phyloP scores from a whole-genome alignment of 2,113 vertebrate species.

The Oryzias javanicus region DNA sequence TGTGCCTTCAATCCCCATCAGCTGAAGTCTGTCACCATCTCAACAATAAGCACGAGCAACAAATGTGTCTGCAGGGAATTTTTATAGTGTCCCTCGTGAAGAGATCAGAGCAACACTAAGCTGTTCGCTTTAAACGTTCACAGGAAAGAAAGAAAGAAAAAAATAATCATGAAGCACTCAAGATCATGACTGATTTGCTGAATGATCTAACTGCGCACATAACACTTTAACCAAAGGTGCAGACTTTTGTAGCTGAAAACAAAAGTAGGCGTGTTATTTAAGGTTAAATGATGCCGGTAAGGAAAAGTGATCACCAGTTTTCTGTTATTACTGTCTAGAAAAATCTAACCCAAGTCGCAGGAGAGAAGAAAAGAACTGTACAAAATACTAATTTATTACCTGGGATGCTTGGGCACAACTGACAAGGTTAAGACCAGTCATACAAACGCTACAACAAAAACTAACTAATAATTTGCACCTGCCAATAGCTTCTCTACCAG shows the following conservation, averaged over 20 bases:
- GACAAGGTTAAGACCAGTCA: no score
- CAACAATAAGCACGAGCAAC: constrained; percentile 67
- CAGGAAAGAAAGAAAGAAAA: constrained; percentile 18
- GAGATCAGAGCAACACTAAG: constrained; percentile 44
- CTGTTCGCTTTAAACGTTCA: constrained; percentile 49
- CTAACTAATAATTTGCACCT: constrained; percentile 7
- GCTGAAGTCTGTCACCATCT: constrained; percentile 63
- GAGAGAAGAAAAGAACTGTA: constrained; percentile 12
- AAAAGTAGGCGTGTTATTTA: no score
- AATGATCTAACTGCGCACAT: no score
- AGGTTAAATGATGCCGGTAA: constrained; percentile 14
- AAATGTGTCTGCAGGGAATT: constrained; percentile 49
- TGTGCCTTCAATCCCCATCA: constrained; percentile 54
- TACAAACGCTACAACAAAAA: neutral
- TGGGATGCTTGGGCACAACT: no score
- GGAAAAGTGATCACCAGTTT: constrained; percentile 32
- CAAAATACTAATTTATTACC: neutral
- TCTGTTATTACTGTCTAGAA: constrained; percentile 23
- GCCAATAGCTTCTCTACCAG: constrained; percentile 12
- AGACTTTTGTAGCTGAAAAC: no score
- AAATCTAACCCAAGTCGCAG: constrained; percentile 29
- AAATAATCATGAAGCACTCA: constrained; percentile 3
- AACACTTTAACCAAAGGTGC: no score
- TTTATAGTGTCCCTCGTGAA: constrained; percentile 40
- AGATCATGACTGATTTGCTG: constrained; percentile 1